Percentiles rank a stretch among this genome's conserved stretches.
phyloP scores from a whole-genome alignment of 2,797 vertebrate genomes.

The Coreius guichenoti region DNA sequence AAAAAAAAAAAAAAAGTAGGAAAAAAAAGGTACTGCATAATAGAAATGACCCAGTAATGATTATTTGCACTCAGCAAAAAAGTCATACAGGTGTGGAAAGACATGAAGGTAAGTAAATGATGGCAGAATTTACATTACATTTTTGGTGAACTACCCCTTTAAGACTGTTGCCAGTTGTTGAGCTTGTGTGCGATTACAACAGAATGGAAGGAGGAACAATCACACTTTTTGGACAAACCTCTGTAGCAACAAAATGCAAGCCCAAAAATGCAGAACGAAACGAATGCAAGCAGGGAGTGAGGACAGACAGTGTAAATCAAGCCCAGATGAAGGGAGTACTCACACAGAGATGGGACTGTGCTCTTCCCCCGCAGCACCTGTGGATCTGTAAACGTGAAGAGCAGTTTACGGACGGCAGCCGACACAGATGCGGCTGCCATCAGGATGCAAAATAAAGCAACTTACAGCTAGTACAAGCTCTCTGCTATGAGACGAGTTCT shows the following conservation, averaged over 20 bases:
- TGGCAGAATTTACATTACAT: not conserved
- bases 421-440: constrained; percentile 61
- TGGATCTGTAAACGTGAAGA: constrained; percentile 96
- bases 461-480: constrained; percentile 36
- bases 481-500: constrained; percentile 42
- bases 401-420: constrained; percentile 83
- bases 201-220: constrained; percentile 15
- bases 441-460: constrained; percentile 30
- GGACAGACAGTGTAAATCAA: constrained; percentile 47
- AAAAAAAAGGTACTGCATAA: constrained; percentile 1
- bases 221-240: constrained; percentile 60
- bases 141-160: not conserved
- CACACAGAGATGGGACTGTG: constrained; percentile 97
- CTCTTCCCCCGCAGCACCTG: constrained; percentile 93
- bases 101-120: not conserved
- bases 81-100: not conserved
- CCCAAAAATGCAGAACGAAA: constrained; percentile 52
- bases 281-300: constrained; percentile 47
- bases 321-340: constrained; percentile 82
- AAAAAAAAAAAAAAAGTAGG: too few relatives aligned
- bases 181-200: not conserved
- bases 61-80: not conserved
- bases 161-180: not conserved
- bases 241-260: constrained; percentile 30
- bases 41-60: not conserved